A percentile compares a stretch with the other conserved stretches of the same genome.
Conservation (phyloP, 2,113 vertebrate species). For the Abramis brama region DNA sequence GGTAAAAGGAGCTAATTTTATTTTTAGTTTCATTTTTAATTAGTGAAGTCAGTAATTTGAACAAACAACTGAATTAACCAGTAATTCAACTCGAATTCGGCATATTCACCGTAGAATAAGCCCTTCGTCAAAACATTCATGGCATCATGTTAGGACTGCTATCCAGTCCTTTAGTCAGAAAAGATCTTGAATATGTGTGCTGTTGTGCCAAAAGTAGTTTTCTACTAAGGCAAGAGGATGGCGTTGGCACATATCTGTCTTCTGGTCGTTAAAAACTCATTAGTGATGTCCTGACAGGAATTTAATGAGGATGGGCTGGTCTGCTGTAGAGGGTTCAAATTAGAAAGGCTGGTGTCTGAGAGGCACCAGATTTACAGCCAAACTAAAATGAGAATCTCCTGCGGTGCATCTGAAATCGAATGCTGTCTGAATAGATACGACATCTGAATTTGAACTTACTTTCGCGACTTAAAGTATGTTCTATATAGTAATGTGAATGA, state of each 20-base stretch:
- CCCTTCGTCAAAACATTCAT: background rate
- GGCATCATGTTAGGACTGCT: background rate
- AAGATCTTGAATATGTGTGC: background rate
- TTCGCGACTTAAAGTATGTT: no score
- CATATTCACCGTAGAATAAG: background rate
- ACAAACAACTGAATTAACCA: background rate
- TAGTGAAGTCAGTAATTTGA: background rate
- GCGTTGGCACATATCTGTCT: constrained; percentile 38
- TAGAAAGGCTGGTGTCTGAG: constrained; percentile 44
- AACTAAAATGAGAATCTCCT: constrained; percentile 18
- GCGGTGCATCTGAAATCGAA: no score
- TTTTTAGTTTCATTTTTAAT: background rate
- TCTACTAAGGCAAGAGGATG: constrained; percentile 35
- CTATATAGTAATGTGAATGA: no score
- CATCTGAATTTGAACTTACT: no score
- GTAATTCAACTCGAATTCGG: background rate
- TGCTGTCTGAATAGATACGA: no score
- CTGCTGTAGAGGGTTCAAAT: constrained; percentile 45
- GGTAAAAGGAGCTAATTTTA: background rate
- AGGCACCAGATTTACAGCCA: constrained; percentile 37
- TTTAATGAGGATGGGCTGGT: constrained; percentile 50
- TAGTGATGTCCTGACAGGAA: constrained; percentile 48
- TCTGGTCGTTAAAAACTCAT: constrained; percentile 55
- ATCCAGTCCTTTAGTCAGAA: background rate
- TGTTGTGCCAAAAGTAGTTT: constrained; percentile 36